Evolutionary conservation across 2,797 vertebrate genomes (phyloP), one percentile per base, ranked within the genome.

Genomic region (Eupleurogrammus muticus): DNA sequence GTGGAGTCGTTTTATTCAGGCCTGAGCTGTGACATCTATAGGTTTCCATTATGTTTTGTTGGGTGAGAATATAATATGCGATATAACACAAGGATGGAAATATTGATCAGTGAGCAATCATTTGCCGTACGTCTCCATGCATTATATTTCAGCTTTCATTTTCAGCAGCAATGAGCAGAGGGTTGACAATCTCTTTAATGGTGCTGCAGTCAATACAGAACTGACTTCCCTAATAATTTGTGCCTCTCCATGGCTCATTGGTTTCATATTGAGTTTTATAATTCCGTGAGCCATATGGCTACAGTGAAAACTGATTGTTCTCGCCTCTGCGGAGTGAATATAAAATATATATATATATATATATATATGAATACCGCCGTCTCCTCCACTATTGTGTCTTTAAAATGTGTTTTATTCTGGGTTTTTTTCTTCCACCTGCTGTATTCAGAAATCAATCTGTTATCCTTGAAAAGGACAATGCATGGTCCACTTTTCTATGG

Each of bases 211-310:
- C 83, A 67, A 86, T 81, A 73, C 52, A 66, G 49, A 64, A 71
- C 62, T 75, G 66, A 72, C 72, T 80, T 77, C 47, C 56, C 20
- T 59, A 54, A 74, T 81, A 77, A 77, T 83, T 70, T 85, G 61
- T 55, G 61, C 48, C 57, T 75, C 73, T 70, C 42, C 61, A 66
- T 56, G 61, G 67, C 78, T 88, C 82, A 87, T 87, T 83, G 79
- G 54, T 58, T 82, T 85, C 64, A 75, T 77, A 81, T 86, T 79
- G 76, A 72, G 58, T 83, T 90, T 80, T 66, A 64, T 76, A 77
- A 83, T 80, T 84, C 60, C 69, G 52, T 57, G 55, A 83, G 55
- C 66, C 62, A 66, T 70, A 49, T 56, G 44, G 69, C 49, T 51
- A 11, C 53, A 53, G 60, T 54, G 36, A 65, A 69, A 73, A 87